Base-by-base conservation (phyloP, 1,140 invertebrate genomes). In the Heliconius nattereri region DNA sequence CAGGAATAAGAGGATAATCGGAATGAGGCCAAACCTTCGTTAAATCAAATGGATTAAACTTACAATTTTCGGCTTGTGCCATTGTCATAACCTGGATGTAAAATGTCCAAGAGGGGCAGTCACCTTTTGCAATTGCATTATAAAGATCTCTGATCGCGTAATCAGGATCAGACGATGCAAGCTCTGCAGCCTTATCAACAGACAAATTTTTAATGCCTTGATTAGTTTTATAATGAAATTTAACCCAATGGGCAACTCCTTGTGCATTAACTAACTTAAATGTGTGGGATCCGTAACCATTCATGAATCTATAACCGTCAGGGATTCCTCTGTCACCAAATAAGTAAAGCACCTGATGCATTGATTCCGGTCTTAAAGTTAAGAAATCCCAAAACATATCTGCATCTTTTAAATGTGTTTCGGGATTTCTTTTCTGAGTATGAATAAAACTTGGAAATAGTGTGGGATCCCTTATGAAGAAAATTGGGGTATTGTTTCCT, bases 351-450 rank as follows among this genome's bases (percentile, higher is more conserved):
- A 98, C 95, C 92, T 99, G 98, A 89, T 99, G 98, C 37, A 97
- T 97, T 3, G 97, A 96, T 91, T 99, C 98, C 0, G 98, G 98
- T 57, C 98, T 96, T 49, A 99, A 94, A 9, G 97, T 96, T 57
- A 99, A 95, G 90, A 99, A 99, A 90, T 99, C 99, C 98, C 98
- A 99, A 87, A 99, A 98, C 97, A 98, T 98, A 85, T 99, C 98
- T 3, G 97, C 94, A 94, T 98, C 98, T 95, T 98, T 98, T 37
- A 98, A 93, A 93, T 99, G 98, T 26, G 98, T 99, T 11, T 96
- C 96, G n/a, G 98, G 98, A 94, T 99, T 99, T 84, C 98, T 96
- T 92, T 99, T 99, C 93, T 99, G 98, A 0, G 98, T 98, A 86
- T 98, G 98, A 84, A 98, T 98, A 85, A 99, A 98, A 85, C 97